Percentiles rank a stretch among this genome's conserved stretches.
Evolutionary conservation across 2,113 vertebrate species (phyloP).

Genomic region (Myodes glareolus): DNA sequence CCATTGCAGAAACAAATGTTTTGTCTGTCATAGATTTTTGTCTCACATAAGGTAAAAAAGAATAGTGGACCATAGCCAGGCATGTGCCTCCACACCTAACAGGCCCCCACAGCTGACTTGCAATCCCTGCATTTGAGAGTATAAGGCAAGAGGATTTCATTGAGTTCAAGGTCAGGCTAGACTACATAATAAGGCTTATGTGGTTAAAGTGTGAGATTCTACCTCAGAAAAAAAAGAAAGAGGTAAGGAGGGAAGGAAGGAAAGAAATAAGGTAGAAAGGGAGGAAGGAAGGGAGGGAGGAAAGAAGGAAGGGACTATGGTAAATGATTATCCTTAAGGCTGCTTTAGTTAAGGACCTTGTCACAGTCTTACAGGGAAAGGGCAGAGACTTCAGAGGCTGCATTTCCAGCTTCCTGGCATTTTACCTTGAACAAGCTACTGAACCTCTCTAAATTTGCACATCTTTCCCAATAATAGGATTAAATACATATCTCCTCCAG

Average conservation of each 20-base stretch:
- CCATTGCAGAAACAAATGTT: background rate
- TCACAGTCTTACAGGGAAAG: background rate
- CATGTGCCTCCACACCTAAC: background rate
- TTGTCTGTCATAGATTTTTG: background rate
- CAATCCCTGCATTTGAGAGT: background rate
- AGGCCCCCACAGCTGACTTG: background rate
- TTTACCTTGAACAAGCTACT: conserved; percentile 6
- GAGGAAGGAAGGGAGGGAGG: background rate
- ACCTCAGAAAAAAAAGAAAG: background rate
- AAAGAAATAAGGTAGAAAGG: background rate
- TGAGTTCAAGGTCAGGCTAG: background rate
- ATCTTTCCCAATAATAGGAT: background rate
- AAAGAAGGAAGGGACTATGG: background rate
- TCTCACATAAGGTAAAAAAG: background rate
- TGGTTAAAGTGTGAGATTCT: background rate
- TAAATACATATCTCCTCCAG: background rate
- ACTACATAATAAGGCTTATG: background rate
- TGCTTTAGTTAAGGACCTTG: background rate
- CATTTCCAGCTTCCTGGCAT: background rate
- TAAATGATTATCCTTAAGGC: background rate
- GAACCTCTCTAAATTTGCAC: background rate
- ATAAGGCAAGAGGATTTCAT: background rate
- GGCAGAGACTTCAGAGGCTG: background rate
- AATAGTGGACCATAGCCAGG: background rate
- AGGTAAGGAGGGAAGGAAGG: background rate